Percentiles rank a stretch among this genome's conserved stretches.
Conservation (phyloP, 2,113 vertebrate species). For the Esox niger region DNA sequence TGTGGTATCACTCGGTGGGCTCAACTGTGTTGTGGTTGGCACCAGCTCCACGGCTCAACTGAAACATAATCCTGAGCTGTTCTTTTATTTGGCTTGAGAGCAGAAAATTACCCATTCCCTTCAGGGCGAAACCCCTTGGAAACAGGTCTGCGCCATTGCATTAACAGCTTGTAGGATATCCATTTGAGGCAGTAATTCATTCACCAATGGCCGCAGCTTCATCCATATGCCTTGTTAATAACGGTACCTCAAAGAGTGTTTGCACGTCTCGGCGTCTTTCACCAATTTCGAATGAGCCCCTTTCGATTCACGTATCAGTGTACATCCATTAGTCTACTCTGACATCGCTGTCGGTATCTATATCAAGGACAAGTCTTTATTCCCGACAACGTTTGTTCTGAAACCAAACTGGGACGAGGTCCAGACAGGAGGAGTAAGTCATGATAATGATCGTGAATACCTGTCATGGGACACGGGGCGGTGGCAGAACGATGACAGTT, state of each 20-base stretch:
- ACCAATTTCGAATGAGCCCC: conserved; percentile 7
- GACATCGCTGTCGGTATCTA: conserved; percentile 29
- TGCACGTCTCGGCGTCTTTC: conserved; percentile 12
- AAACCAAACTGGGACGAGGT: conserved; percentile 32
- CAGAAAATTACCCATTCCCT: conserved; percentile 37
- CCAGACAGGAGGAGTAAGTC: conserved; percentile 51
- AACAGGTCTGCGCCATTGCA: conserved; percentile 20
- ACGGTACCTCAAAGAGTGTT: conserved; percentile 15
- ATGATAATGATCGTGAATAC: conserved; percentile 69
- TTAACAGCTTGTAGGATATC: conserved; percentile 34
- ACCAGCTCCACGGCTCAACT: conserved; percentile 19
- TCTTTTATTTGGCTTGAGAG: conserved; percentile 46
- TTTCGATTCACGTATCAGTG: conserved; percentile 32
- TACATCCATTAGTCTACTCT: conserved; percentile 23
- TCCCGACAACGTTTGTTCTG: conserved; percentile 22
- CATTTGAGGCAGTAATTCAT: conserved; percentile 28
- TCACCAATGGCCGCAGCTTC: conserved; percentile 10
- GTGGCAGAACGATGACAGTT: conserved; percentile 67
- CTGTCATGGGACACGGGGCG: conserved; percentile 57
- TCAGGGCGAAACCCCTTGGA: conserved; percentile 3
- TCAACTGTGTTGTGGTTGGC: conserved; percentile 52
- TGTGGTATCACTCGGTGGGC: conserved; percentile 15
- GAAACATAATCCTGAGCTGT: conserved; percentile 42
- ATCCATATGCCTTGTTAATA: conserved; percentile 36
- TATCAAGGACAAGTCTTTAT: conserved; percentile 39